Evolutionary conservation across 2,888 invertebrate species (phyloP), one percentile per base, ranked within the genome.

Genomic region (Epirrita christyi): DNA sequence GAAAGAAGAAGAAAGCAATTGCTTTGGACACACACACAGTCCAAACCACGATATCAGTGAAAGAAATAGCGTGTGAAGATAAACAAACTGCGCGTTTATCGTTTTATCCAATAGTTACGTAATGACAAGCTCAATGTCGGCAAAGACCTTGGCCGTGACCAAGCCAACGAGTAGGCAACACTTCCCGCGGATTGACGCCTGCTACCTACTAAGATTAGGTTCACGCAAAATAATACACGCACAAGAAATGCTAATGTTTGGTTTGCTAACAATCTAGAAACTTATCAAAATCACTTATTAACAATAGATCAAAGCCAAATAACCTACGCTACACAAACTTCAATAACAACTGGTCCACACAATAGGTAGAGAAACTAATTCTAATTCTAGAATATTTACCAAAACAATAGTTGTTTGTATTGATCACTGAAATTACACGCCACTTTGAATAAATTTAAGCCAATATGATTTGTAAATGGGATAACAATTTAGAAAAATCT

Each of bases 101-200:
- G 74, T 49, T 80, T 75, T 78, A 77, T 73, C 72, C 67, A 73
- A 71, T 68, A 66, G 76, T 88, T 88, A 86, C 80, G 81, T 85
- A 88, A 90, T 80, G 75, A 59, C 68, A 67, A 81, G 72, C 78
- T 73, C 81, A 77, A 71, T 75, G 72, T 75, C 76, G 80, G 72
- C 78, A 70, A 67, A 86, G 87, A 87, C 91, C 91, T 90, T 91
- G 90, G 89, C 91, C 90, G 83, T 91, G 91, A 91, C 90, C 91
- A 88, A 78, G 81, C 77, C 73, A 73, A 72, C 76, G 75, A 73
- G 57, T 55, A 65, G 67, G 67, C 71, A 76, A 80, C 82, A 80
- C 78, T 86, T 84, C 81, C 83, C 85, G 85, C 83, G 82, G 78
- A 78, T 73, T 75, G 76, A 74, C 75, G 73, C 65, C 68, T 66